These are phyloP conservation scores for Nephrotoma flavescens DNA, from an alignment of 2,888 invertebrate species.

Conservation along the genomic window DNA sequence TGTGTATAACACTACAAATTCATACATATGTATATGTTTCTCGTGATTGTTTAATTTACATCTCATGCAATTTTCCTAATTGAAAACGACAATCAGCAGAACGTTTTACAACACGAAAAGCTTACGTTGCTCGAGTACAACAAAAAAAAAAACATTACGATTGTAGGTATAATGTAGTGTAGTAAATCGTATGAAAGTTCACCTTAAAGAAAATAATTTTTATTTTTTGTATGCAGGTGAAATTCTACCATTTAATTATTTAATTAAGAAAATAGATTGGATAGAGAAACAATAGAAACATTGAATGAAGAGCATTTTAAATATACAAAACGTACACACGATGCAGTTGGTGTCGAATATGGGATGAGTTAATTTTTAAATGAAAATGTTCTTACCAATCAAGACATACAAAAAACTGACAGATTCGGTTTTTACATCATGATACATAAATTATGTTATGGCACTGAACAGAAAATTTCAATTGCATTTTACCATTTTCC, in stretches of 20 bases:
- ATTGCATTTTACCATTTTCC: neutral
- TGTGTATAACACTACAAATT: too few relatives aligned
- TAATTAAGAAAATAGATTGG: neutral
- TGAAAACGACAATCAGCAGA: neutral
- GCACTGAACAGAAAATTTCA: too few relatives aligned
- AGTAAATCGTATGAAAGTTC: neutral
- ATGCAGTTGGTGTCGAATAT: too few relatives aligned
- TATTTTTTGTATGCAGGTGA: neutral
- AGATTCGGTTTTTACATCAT: neutral
- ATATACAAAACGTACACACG: too few relatives aligned
- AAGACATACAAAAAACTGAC: neutral
- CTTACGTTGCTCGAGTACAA: neutral
- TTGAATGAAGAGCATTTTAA: too few relatives aligned
- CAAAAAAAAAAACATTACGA: neutral
- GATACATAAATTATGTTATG: neutral
- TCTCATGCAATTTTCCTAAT: neutral
- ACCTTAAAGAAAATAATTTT: neutral
- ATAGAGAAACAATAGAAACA: too few relatives aligned
- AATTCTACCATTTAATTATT: neutral
- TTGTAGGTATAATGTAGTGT: neutral
- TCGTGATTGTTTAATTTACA: neutral
- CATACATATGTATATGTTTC: neutral
- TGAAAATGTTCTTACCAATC: too few relatives aligned
- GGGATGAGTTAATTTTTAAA: too few relatives aligned
- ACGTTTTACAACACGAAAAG: neutral